Evolutionary conservation across 2,888 invertebrate species (phyloP), one percentile per base, ranked within the genome.

Genomic region (Hartigia nigra): DNA sequence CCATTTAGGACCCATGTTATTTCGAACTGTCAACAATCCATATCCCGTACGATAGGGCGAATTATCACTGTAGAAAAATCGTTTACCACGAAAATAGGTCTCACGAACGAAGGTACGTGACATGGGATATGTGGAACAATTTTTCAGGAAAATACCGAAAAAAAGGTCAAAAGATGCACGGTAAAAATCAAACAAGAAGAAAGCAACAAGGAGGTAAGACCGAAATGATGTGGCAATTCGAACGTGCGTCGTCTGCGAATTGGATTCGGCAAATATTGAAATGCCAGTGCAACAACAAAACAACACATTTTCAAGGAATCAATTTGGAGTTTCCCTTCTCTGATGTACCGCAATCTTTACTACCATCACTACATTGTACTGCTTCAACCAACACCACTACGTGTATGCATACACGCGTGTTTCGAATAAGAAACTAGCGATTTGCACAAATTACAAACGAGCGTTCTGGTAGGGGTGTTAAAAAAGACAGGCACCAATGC

Each of bases 181-280:
- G 36, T 32, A 75, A 69, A 75, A 37, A 76, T 74, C 70, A 75
- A 80, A 55, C 55, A 55, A 23, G 23, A 55, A 55, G 55, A 23
- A 23, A 23, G 23, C 23, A 55, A 23, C 23, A 55, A 23, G 55
- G 2, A 55, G 55, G 55, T 55, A 55, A 23, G 55, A 55, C 23
- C 14, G 55, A 75, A 74, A 23, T 76, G 82, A 82, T 81, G 84
- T 83, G 84, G 84, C 84, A 85, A 86, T 84, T 55, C 9, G 55
- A 55, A 55, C 55, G 55, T 9, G 55, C 83, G 84, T 83, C 82
- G 84, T 82, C 82, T 79, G 77, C 83, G 84, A 86, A 88, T 87
- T 86, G 82, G 85, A 86, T 88, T 88, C 83, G 81, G 83, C 87
- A 87, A 89, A 88, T 84, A 88, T 83, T 84, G 82, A 84, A 82